These are phyloP conservation scores for Meiosimyza platycephala DNA, from an alignment of 2,888 invertebrate genomes.

Conservation along the genomic window DNA sequence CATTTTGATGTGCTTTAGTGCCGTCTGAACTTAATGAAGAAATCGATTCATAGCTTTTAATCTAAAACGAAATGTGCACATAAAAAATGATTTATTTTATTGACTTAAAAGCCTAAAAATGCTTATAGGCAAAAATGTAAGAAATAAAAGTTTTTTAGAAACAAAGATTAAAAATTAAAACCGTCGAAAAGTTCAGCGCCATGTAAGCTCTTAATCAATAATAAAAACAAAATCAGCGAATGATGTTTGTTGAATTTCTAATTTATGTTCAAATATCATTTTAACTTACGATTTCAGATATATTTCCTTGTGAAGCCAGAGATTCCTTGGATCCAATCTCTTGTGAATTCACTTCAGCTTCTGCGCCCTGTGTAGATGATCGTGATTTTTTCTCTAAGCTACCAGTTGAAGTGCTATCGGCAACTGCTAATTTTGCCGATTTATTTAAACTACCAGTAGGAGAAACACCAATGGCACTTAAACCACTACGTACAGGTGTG, in stretches of 20 bases:
- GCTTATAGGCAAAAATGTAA: too few relatives aligned
- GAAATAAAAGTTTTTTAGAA: neutral
- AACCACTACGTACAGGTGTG: conserved; percentile 47
- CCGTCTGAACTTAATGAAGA: conserved; percentile 74
- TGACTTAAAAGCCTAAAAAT: too few relatives aligned
- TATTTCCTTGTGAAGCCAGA: conserved; percentile 64
- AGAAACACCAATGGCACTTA: conserved; percentile 56
- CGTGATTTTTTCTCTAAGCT: conserved; percentile 63
- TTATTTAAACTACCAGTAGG: conserved; percentile 65
- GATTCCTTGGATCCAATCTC: conserved; percentile 67
- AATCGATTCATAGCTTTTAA: conserved; percentile 76
- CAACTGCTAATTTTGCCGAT: conserved; percentile 54
- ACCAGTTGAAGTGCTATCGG: conserved; percentile 61
- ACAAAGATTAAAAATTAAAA: neutral
- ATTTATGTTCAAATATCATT: too few relatives aligned
- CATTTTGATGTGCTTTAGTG: conserved; percentile 68
- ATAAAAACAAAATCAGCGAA: too few relatives aligned
- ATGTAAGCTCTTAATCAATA: too few relatives aligned
- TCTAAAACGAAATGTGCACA: conserved; percentile 62
- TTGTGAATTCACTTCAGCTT: conserved; percentile 53
- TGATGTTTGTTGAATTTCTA: too few relatives aligned
- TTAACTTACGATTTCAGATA: conserved; percentile 63
- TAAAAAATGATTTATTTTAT: neutral
- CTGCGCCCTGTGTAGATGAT: conserved; percentile 54
- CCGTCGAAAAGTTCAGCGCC: too few relatives aligned